phyloP scores from a whole-genome alignment of 2,113 vertebrate genomes.

The Heloderma charlesbogerti region DNA sequence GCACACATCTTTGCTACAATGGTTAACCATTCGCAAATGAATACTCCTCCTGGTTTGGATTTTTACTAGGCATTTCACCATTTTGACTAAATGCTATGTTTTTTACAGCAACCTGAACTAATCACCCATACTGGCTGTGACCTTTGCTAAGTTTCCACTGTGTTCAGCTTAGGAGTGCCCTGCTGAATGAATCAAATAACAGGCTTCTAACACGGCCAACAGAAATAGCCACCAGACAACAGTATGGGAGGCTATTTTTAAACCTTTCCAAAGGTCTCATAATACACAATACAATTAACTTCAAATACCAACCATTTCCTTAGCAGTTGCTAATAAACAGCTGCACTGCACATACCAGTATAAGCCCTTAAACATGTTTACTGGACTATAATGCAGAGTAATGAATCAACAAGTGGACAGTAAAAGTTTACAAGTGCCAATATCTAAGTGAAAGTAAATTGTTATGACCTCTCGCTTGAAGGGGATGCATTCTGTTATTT shows the following conservation, averaged over 20 bases:
- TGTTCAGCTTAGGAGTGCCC: conserved; percentile 65
- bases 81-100: conserved; percentile 62
- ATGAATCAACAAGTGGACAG: conserved; percentile 5
- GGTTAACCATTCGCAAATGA: conserved; percentile 92
- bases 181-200: conserved; percentile 87
- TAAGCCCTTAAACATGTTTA: conserved; percentile 48
- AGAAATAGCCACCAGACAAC: conserved; percentile 87
- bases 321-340: conserved; percentile 71
- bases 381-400: conserved; percentile 18
- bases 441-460: conserved; percentile 1
- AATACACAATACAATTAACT: conserved; percentile 69
- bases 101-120: conserved; percentile 52
- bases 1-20: conserved; percentile 89
- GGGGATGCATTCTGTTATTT: conserved; percentile 2
- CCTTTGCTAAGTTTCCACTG: conserved; percentile 68
- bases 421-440: neutral
- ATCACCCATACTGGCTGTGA: conserved; percentile 66
- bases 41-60: conserved; percentile 91
- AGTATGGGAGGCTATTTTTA: conserved; percentile 89
- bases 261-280: conserved; percentile 74
- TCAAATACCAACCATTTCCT: conserved; percentile 46
- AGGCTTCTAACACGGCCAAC: conserved; percentile 79
- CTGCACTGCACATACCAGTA: conserved; percentile 56
- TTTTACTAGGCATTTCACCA: conserved; percentile 93
- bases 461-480: neutral